Conservation (phyloP, 2,113 vertebrate species). For the Chamaea fasciata region DNA sequence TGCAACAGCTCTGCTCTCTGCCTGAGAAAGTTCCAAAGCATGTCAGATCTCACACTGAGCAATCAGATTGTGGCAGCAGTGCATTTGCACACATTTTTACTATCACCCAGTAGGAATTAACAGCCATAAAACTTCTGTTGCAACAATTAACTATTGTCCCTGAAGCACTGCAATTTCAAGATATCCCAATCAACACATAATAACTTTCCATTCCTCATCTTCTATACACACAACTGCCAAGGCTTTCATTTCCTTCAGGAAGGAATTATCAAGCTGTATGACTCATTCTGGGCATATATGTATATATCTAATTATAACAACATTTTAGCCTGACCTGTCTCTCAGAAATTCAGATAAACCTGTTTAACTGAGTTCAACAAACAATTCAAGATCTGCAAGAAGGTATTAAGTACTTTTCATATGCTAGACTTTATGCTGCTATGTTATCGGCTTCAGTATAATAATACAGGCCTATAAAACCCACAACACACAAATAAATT, state of each 20-base stretch:
- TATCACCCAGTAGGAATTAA: background rate
- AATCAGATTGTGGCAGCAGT: background rate
- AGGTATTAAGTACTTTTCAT: background rate
- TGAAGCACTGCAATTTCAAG: background rate
- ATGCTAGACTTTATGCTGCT: background rate
- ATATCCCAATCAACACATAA: background rate
- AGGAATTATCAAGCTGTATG: background rate
- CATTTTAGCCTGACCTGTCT: background rate
- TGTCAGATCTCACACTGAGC: background rate
- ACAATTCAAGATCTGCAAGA: background rate
- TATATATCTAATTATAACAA: background rate
- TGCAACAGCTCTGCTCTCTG: background rate
- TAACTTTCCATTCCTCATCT: background rate
- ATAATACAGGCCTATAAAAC: background rate
- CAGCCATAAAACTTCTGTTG: background rate
- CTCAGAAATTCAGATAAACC: background rate
- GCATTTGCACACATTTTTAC: background rate
- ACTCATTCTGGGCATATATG: background rate
- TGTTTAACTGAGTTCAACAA: background rate
- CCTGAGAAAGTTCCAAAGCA: background rate
- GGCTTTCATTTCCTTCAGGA: background rate
- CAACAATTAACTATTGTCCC: background rate
- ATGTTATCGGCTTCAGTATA: background rate
- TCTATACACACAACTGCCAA: background rate
- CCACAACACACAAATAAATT: background rate